phyloP scores from a whole-genome alignment of 53 echinoderm and acorn worm species.

The Actinopyga echinites region DNA sequence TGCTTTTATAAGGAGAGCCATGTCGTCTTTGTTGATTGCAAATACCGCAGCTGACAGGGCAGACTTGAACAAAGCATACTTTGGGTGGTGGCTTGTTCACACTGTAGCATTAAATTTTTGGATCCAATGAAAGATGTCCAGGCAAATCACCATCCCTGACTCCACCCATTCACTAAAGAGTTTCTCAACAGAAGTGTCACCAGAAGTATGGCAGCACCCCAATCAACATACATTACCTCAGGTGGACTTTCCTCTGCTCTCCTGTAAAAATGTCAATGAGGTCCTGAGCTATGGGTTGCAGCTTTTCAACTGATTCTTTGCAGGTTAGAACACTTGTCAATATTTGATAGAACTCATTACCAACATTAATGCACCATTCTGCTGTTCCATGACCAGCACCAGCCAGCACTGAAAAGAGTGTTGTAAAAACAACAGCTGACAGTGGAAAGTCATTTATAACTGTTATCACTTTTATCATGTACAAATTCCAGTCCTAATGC shows the following conservation, averaged over 20 bases:
- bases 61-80: conserved; percentile 50
- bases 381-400: conserved; percentile 52
- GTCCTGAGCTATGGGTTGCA: conserved; percentile 43
- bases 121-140: conserved; percentile 49
- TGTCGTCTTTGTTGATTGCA: conserved; percentile 42
- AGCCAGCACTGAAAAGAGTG: conserved; percentile 50
- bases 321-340: conserved; percentile 44
- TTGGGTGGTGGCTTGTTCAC: conserved; percentile 28
- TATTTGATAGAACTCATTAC: conserved; percentile 40
- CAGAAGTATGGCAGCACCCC: conserved; percentile 45
- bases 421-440: not conserved
- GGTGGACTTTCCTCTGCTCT: conserved; percentile 38
- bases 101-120: conserved; percentile 33
- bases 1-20: conserved; percentile 34
- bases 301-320: conserved; percentile 51
- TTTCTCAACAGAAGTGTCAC: conserved; percentile 39
- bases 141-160: conserved; percentile 28
- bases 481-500: too few relatives aligned
- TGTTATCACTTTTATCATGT: too few relatives aligned
- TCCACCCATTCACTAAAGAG: conserved; percentile 31
- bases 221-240: conserved; percentile 51
- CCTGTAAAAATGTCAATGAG: conserved; percentile 29
- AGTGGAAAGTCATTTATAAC: not conserved
- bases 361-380: conserved; percentile 61
- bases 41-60: conserved; percentile 44